Base-by-base conservation (phyloP, 2,797 vertebrate species). In the Xiphorhynchus erythropygius region DNA sequence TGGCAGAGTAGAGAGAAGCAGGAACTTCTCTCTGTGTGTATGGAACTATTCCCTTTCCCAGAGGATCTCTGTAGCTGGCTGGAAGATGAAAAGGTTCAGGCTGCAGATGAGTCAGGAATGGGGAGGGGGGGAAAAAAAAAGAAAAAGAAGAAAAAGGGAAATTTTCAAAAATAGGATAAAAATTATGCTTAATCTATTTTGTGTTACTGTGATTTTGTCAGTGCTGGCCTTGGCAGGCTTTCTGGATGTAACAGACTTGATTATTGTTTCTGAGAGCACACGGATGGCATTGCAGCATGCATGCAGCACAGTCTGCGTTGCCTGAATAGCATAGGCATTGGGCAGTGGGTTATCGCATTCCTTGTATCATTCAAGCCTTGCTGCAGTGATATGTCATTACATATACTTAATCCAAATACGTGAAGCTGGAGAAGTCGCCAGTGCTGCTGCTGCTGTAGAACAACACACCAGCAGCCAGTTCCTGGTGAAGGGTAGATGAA, bases 81-180 rank as follows among this genome's bases (percentile, higher is more conserved):
- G 82, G 56, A 94, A 94, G 89, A 95, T 80, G 70, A 89, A 95
- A 94, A 94, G n/a, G 50, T 62, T 79, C n/a, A 75, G 53, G 33
- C 77, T 94, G 79, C 76, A 64, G 71, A 73, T 55, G 42, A 76
- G 60, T 57, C 8, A 5, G 57, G 50, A 88, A 79, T 2, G 24
- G 37, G 35, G 25, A 86, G 87, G 33, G 23, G 7, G 2, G n/a
- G 25, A n/a, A 21, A 30, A 46, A 47, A 21, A 23, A 19, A 8
- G 9, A 35, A 25, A 17, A 16, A 10, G 27, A 39, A 13, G 18
- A 5, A 62, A 60, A 60, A 35, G 1, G 18, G 59, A 79, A 52
- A 85, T 80, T 74, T 92, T 84, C 10, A 60, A 69, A 94, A 94
- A 79, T 46, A 56, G 19, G 24, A 56, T 33, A 63, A 92, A 87